Conservation (phyloP, 2,888 invertebrate genomes). For the Cosmopolites sordidus region DNA sequence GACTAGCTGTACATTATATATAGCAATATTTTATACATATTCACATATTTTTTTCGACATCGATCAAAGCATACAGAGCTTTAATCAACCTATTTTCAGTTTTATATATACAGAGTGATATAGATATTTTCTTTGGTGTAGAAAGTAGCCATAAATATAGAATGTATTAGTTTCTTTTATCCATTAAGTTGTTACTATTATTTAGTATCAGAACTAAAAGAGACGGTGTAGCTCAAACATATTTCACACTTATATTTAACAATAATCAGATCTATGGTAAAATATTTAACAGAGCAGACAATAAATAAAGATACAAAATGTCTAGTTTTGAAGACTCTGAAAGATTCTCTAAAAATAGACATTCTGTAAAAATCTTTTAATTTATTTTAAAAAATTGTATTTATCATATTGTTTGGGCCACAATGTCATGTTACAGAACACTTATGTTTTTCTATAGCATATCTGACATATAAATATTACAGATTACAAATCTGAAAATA, state of each 20-base stretch:
- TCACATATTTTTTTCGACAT: constrained; percentile 45
- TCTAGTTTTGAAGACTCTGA: background rate
- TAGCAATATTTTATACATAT: constrained; percentile 49
- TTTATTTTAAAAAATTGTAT: too few relatives aligned
- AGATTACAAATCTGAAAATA: constrained; percentile 26
- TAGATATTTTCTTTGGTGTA: constrained; percentile 50
- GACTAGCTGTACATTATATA: constrained; percentile 52
- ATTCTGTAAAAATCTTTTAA: background rate
- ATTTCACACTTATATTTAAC: too few relatives aligned
- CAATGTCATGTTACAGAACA: constrained; percentile 10
- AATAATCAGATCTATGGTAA: constrained; percentile 8
- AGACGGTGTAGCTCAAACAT: constrained; percentile 12
- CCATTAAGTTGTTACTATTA: constrained; percentile 21
- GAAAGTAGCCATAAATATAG: constrained; percentile 40
- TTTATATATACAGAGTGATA: constrained; percentile 47
- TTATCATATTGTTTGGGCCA: constrained; percentile 5
- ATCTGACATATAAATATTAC: constrained; percentile 11
- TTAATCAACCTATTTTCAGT: constrained; percentile 32
- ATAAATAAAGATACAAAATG: too few relatives aligned
- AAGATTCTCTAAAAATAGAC: background rate
- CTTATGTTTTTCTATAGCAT: constrained; percentile 3
- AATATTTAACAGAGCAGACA: too few relatives aligned
- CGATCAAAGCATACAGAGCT: constrained; percentile 27
- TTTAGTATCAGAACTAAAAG: constrained; percentile 24
- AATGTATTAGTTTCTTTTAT: constrained; percentile 30